Percentiles rank a stretch among this genome's conserved stretches.
Conservation (phyloP, 2,797 vertebrate species). For the Micromesistius poutassou region DNA sequence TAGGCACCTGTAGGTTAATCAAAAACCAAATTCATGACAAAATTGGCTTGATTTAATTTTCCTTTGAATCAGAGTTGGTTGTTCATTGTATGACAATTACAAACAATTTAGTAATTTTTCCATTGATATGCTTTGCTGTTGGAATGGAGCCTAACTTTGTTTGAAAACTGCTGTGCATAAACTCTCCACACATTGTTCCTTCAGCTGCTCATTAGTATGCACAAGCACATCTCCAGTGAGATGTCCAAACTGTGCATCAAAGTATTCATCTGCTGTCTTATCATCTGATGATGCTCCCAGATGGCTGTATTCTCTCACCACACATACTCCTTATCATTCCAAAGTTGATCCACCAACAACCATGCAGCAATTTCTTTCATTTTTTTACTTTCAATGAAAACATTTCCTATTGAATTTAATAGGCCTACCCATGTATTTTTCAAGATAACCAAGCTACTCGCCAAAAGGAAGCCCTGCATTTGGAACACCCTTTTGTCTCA, state of each 20-base stretch:
- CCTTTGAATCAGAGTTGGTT: slow-evolving; percentile 8
- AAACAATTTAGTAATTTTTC: slow-evolving; percentile 18
- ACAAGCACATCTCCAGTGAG: slow-evolving; percentile 50
- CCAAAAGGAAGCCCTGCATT: background rate
- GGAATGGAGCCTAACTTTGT: slow-evolving; percentile 30
- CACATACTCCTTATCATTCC: slow-evolving; percentile 15
- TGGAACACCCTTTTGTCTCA: background rate
- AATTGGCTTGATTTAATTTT: slow-evolving; percentile 4
- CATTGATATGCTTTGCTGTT: slow-evolving; percentile 35
- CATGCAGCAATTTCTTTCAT: background rate
- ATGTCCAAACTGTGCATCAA: slow-evolving; percentile 52
- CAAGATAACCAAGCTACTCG: background rate
- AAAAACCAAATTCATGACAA: background rate
- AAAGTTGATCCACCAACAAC: background rate
- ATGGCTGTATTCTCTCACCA: slow-evolving; percentile 55
- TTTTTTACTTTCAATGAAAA: background rate
- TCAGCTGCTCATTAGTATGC: slow-evolving; percentile 55
- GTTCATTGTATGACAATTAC: background rate
- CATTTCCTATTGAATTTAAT: background rate
- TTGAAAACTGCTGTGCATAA: slow-evolving; percentile 31
- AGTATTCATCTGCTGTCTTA: slow-evolving; percentile 59
- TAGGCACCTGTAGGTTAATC: slow-evolving; percentile 6
- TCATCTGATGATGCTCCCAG: slow-evolving; percentile 61
- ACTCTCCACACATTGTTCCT: slow-evolving; percentile 43
- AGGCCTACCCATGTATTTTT: background rate